phyloP scores from a whole-genome alignment of 1,140 invertebrate genomes.

The Habropoda laboriosa region DNA sequence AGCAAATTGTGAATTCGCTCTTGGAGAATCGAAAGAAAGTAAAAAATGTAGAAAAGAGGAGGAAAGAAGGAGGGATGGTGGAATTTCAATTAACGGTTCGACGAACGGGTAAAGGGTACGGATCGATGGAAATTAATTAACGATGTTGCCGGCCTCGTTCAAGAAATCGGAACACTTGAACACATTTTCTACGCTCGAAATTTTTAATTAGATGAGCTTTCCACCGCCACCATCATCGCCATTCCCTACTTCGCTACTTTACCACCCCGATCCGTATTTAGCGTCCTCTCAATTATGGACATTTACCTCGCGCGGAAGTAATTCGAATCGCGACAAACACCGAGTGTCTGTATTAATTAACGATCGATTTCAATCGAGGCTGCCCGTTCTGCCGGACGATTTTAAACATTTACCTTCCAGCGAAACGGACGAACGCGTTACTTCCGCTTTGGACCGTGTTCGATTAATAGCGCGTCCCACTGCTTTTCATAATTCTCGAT shows the following conservation, averaged over 20 bases:
- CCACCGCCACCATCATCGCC: not conserved
- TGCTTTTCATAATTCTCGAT: too few species aligned
- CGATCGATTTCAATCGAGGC: slow-evolving; percentile 19
- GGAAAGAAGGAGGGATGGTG: too few species aligned
- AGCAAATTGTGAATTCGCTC: not conserved
- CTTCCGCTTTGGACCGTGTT: not conserved
- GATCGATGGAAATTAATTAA: slow-evolving; percentile 10
- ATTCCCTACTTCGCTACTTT: not conserved
- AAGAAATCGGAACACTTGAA: not conserved
- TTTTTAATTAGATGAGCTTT: not conserved
- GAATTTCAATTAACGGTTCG: not conserved
- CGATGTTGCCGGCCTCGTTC: not conserved
- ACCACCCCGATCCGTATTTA: not conserved
- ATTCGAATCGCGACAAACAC: slow-evolving; percentile 14
- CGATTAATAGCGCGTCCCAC: not conserved
- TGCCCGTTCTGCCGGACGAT: not conserved
- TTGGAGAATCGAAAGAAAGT: not conserved
- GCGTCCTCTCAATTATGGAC: slow-evolving; percentile 5
- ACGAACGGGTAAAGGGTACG: too few species aligned
- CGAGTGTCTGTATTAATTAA: slow-evolving; percentile 3
- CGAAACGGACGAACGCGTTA: too few species aligned
- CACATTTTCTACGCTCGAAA: not conserved
- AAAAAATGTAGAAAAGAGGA: not conserved
- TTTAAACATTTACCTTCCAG: slow-evolving; percentile 13
- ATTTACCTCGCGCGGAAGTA: slow-evolving; percentile 5